phyloP scores from a whole-genome alignment of 2,888 invertebrate species.

The Lucinisca nassula region DNA sequence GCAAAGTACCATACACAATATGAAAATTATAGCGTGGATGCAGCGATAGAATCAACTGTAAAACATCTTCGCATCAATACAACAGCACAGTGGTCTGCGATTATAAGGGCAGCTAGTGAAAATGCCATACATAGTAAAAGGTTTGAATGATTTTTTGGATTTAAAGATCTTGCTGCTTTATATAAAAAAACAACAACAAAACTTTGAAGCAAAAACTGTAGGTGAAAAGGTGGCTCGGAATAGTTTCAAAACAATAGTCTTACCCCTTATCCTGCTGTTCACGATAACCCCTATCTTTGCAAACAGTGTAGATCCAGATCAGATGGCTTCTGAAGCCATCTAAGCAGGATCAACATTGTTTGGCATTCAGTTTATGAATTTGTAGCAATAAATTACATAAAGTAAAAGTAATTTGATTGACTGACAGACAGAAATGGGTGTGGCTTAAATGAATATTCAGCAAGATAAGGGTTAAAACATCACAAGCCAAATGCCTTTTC shows the following conservation, averaged over 20 bases:
- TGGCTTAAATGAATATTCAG: too few species aligned
- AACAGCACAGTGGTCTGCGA: slow-evolving; percentile 39
- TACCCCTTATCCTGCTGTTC: too few species aligned
- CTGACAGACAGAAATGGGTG: too few species aligned
- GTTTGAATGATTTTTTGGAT: not conserved
- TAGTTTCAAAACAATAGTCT: not conserved
- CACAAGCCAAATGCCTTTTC: not conserved
- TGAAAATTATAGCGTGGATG: slow-evolving; percentile 25
- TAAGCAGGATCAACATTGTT: too few species aligned
- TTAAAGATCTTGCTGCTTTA: not conserved
- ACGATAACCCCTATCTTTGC: too few species aligned
- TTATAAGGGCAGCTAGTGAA: not conserved
- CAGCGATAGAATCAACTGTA: slow-evolving; percentile 20
- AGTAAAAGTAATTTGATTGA: too few species aligned
- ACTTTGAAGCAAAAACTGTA: slow-evolving; percentile 11
- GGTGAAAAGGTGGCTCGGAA: slow-evolving; percentile 12
- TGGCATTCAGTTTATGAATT: too few species aligned
- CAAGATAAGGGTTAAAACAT: too few species aligned
- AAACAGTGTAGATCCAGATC: too few species aligned
- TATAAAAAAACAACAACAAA: too few species aligned
- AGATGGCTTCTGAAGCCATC: too few species aligned
- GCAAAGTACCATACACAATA: slow-evolving; percentile 31
- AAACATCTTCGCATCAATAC: slow-evolving; percentile 12
- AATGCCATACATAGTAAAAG: slow-evolving; percentile 19
- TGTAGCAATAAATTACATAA: too few species aligned